phyloP scores from a whole-genome alignment of 2,113 vertebrate genomes.

The Laticauda laticaudata region DNA sequence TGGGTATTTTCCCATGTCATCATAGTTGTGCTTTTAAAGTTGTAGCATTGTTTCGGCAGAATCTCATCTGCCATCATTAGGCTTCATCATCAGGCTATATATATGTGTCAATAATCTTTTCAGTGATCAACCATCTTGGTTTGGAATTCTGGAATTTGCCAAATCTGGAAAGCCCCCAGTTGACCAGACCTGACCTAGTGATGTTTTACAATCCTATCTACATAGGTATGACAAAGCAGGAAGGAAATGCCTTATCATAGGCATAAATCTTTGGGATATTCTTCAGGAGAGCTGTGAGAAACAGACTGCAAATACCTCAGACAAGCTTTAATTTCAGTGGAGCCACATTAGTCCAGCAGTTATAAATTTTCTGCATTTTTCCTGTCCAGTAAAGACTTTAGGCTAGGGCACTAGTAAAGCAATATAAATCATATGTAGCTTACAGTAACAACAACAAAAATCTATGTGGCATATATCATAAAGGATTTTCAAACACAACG shows the following conservation, averaged over 20 bases:
- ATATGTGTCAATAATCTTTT: not conserved
- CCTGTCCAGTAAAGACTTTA: not conserved
- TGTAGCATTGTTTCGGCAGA: too few species aligned
- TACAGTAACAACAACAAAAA: not conserved
- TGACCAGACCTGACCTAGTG: not conserved
- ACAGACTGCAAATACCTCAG: slow-evolving; percentile 26
- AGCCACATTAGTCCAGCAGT: slow-evolving; percentile 5
- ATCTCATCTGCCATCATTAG: too few species aligned
- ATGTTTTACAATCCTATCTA: not conserved
- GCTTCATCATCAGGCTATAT: too few species aligned
- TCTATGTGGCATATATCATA: slow-evolving; percentile 2
- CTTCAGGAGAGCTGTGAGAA: slow-evolving; percentile 10
- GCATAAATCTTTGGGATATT: slow-evolving; percentile 4
- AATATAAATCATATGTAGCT: slow-evolving; percentile 10
- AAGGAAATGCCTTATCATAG: not conserved
- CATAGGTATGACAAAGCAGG: not conserved
- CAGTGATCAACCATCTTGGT: not conserved
- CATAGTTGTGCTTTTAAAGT: too few species aligned
- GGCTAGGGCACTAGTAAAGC: not conserved
- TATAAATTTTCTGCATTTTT: slow-evolving; percentile 26
- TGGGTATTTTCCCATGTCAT: too few species aligned
- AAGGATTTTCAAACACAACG: not conserved
- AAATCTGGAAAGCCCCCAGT: not conserved
- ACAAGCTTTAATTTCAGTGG: not conserved
- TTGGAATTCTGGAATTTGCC: not conserved